Evolutionary conservation across 64 coral and sea anemone species (phyloP), one percentile per base, ranked within the genome.

Genomic region (Pocillopora damicornis): DNA sequence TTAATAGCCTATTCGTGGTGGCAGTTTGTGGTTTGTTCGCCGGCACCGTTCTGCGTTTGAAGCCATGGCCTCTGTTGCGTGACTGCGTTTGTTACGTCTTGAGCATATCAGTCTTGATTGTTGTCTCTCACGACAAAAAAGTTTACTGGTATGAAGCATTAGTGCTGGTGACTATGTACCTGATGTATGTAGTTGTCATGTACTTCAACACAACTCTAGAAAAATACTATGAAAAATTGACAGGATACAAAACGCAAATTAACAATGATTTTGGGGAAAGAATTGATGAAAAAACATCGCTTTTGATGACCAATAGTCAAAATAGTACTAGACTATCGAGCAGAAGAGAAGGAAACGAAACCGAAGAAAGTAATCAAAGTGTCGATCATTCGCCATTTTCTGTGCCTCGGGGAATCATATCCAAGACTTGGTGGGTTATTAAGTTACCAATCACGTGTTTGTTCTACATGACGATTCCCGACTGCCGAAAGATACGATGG

Each of bases 1-100:
- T 98, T 74, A 98, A 98, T 80, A 98, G 93, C 62, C 86, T 98
- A 74, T 98, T 98, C 89, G 91, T 98, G 35, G 86, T 94, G 60
- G 80, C 91, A 14, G 82, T 94, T 16, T 98, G 95, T 82, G 95
- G 95, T n/a, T 5, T 98, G 8, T 98, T 93, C 75, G 78, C 92
- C 73, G 95, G 95, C 58, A 75, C 84, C 61, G 85, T 83, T 26
- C 92, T 98, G 2, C 86, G 66, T 16, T 34, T 96, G 23, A 86
- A 78, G 61, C 92, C 87, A 66, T 96, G 94, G 94, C 94, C 94
- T 23, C 65, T 96, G 51, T 20, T 78, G 76, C 94, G 94, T 83
- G 94, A 96, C 76, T 90, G 91, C 74, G 3, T 88, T 15, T 96
- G 61, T 73, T 96, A 96, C 71, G 59, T 96, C 45, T 34, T 96